phyloP scores from a whole-genome alignment of 2,797 vertebrate species.

The Tokudaia muenninki region DNA sequence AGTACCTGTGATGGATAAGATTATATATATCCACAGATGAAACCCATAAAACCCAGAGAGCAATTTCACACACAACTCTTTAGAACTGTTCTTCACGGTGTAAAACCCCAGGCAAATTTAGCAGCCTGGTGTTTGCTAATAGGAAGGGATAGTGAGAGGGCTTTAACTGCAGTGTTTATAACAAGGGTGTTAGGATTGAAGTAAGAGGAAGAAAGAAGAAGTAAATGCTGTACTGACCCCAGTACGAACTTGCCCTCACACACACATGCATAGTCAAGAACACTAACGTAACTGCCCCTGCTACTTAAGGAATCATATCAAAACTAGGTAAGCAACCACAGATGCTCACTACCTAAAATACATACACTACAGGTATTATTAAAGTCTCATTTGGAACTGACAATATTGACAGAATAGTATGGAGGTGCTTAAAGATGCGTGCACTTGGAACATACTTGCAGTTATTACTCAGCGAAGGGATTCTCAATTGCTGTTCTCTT shows the following conservation, averaged over 20 bases:
- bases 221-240: accelerated
- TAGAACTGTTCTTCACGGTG: background rate
- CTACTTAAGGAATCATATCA: background rate
- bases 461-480: background rate
- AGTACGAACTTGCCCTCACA: background rate
- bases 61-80: background rate
- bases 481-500: background rate
- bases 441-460: background rate
- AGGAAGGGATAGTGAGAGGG: background rate
- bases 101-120: background rate
- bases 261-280: accelerated
- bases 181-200: background rate
- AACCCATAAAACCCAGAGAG: background rate
- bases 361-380: background rate
- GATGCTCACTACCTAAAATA: background rate
- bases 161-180: background rate
- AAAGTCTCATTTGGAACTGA: background rate
- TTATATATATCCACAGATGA: background rate
- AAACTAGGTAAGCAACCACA: background rate
- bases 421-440: background rate
- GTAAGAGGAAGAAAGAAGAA: background rate
- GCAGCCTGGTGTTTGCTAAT: background rate
- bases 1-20: conserved; percentile 31
- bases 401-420: background rate
- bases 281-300: too few species aligned